Evolutionary conservation across 2,113 vertebrate species (phyloP).

Genomic region (Lonchura striata): DNA sequence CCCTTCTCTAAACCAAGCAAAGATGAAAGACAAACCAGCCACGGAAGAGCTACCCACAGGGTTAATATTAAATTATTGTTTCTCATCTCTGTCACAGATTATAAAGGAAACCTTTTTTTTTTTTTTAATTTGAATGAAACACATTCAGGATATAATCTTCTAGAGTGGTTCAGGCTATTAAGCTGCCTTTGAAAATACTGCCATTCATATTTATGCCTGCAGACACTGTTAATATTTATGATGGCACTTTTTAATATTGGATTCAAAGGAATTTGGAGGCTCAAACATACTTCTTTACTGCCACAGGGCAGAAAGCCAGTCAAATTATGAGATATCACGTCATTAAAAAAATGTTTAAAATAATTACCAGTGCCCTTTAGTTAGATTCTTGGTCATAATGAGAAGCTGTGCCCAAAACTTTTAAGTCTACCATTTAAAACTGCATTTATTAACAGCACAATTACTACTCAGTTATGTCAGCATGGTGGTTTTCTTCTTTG

Average conservation of each 20-base stretch:
- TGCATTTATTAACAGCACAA: neutral
- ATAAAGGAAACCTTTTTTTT: neutral
- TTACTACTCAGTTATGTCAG: neutral
- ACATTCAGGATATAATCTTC: neutral
- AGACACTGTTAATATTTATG: slow-evolving; percentile 5
- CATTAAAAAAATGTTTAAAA: neutral
- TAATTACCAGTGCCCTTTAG: neutral
- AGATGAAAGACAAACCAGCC: neutral
- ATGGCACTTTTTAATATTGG: neutral
- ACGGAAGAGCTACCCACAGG: neutral
- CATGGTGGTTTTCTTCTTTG: neutral
- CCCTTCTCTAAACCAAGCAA: neutral
- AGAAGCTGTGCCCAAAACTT: neutral
- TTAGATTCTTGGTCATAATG: neutral
- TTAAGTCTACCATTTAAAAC: neutral
- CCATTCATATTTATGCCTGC: neutral
- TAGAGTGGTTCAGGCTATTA: slow-evolving; percentile 12
- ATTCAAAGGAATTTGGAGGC: neutral
- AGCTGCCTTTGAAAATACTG: slow-evolving; percentile 8
- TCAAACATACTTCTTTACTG: neutral
- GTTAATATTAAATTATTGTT: neutral
- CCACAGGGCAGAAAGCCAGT: neutral
- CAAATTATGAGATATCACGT: neutral
- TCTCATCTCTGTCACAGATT: neutral
- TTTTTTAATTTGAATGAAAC: neutral